These are phyloP conservation scores for Chorisops tibialis DNA, from an alignment of 2,888 invertebrate species.

Conservation along the genomic window DNA sequence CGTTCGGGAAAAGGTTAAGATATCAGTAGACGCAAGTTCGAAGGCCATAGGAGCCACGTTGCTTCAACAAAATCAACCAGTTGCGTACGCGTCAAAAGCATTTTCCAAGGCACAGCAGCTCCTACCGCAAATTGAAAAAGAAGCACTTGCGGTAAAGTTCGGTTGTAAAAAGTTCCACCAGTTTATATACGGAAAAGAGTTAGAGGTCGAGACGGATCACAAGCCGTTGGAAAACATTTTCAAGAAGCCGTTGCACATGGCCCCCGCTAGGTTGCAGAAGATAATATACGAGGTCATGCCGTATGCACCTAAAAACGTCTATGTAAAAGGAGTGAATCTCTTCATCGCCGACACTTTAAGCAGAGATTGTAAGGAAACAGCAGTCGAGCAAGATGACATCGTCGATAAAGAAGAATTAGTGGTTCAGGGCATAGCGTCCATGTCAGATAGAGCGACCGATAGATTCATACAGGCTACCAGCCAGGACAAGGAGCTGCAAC, in stretches of 20 bases:
- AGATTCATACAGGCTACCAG: no score
- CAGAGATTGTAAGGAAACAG: no score
- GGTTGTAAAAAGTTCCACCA: conserved; percentile 32
- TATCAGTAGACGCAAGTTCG: conserved; percentile 31
- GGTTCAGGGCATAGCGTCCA: no score
- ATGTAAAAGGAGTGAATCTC: conserved; percentile 31
- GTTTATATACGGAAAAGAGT: conserved; percentile 29
- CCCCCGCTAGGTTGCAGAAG: no score
- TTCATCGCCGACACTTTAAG: no score
- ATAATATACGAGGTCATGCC: no score
- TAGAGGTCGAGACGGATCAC: no score
- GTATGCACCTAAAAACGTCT: no score
- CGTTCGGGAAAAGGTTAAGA: conserved; percentile 34
- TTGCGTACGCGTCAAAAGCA: conserved; percentile 7
- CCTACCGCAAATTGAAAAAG: conserved; percentile 38
- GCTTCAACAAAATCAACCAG: not conserved
- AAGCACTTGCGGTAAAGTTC: conserved; percentile 38
- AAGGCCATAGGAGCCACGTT: conserved; percentile 19
- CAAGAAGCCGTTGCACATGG: conserved; percentile 6
- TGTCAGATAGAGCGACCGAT: no score
- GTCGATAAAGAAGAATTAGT: not conserved
- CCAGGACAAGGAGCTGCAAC: no score
- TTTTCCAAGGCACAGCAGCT: not conserved
- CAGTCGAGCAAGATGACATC: no score
- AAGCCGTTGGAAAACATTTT: no score